These are phyloP conservation scores for Melanophora roralis DNA, from an alignment of 2,888 invertebrate genomes.

Conservation along the genomic window DNA sequence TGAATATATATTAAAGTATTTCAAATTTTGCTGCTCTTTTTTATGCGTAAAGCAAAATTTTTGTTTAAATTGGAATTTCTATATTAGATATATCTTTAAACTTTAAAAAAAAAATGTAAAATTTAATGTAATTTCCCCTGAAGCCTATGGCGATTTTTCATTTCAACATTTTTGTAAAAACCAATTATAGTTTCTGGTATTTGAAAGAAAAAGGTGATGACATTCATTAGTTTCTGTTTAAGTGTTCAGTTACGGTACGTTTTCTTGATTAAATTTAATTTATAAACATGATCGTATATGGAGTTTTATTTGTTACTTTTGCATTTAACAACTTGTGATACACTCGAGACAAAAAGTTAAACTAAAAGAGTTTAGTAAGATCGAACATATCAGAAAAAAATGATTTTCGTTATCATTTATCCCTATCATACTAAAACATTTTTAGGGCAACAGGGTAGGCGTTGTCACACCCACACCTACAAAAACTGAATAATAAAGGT, in stretches of 20 bases:
- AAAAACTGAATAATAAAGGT: too few relatives aligned
- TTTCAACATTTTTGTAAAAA: neutral
- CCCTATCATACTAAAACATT: too few relatives aligned
- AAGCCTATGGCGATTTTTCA: neutral
- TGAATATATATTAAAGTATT: neutral
- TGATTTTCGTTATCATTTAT: too few relatives aligned
- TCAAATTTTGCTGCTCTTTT: neutral
- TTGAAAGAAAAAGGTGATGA: conserved; percentile 61
- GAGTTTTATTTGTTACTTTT: conserved; percentile 5
- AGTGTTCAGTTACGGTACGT: conserved; percentile 9
- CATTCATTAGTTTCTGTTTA: conserved; percentile 53
- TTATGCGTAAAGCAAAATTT: conserved; percentile 7
- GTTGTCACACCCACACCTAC: too few relatives aligned
- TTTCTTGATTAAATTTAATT: conserved; percentile 54
- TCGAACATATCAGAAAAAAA: too few relatives aligned
- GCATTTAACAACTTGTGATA: neutral
- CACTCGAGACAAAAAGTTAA: neutral
- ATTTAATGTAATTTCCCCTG: neutral
- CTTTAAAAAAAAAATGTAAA: neutral
- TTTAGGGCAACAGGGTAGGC: too few relatives aligned
- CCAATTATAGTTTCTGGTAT: conserved; percentile 33
- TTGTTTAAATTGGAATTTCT: neutral
- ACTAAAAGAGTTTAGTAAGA: too few relatives aligned
- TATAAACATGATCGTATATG: conserved; percentile 54
- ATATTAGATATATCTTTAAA: neutral